Base-by-base conservation (phyloP, 2,113 vertebrate genomes). In the Loxodonta africana region DNA sequence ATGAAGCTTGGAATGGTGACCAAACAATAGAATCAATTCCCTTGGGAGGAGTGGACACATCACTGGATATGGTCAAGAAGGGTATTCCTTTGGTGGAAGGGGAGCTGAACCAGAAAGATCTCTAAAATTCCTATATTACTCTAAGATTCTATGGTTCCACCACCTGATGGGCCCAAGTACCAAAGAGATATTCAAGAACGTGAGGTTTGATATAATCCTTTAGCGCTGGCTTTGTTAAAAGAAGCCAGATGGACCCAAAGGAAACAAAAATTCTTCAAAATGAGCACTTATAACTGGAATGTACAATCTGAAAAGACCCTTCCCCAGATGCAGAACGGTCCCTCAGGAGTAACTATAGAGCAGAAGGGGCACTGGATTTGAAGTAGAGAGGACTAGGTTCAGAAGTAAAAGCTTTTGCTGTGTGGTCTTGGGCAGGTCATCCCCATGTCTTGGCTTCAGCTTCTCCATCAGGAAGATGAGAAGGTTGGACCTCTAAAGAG, bases 51-150 rank as follows among this genome's bases (percentile, higher is more conserved):
- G 71, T 53, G 53, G 84, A 21, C 26, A 37, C 0, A 71, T 80
- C 41, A 67, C 28, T 83, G 86, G 37, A 62, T 85, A 60, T 62
- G 10, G n/a, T 90, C 28, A 20, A 57, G 33, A 83, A 84, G 8
- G 48, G 0, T 65, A 10, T 80, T 98, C 95, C 76, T 88, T 81
- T 97, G 78, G 63, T 84, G 7, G 78, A 92, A 91, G 41, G n/a
- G 21, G 6, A 85, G 4, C 33, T 41, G 44, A 95, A 89, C 28
- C 21, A 88, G 20, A 57, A 78, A 85, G 85, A 57, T 7, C 77
- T 85, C 84, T 90, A 69, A 93, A 90, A 78, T 74, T 28, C 60
- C 69, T 95, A 94, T 88, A 20, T 93, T 88, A 26, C 23, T 60
- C 11, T 80, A 71, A 88, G 37, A 93, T 30, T 69, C 73, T 78